Percentiles rank a stretch among this genome's conserved stretches.
phyloP scores from a whole-genome alignment of 2,888 invertebrate species.

The Acheta domesticus region DNA sequence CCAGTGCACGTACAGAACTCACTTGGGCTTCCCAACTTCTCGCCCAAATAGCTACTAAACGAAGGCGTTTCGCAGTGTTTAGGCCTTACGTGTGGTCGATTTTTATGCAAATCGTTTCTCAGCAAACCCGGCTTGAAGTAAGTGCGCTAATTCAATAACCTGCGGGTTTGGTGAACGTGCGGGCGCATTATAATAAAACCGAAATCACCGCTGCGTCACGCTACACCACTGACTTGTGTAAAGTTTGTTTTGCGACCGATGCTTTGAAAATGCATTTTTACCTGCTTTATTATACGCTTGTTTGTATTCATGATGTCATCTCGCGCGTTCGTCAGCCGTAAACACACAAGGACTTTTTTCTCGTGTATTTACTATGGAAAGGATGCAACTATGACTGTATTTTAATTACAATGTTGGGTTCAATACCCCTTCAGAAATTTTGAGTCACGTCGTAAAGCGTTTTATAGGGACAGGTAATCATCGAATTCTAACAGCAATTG shows the following conservation, averaged over 20 bases:
- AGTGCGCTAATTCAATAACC: conserved; percentile 1
- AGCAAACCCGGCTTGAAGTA: background rate
- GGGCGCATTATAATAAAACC: background rate
- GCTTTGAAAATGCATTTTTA: background rate
- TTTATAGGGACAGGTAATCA: too few relatives aligned
- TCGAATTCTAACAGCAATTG: too few relatives aligned
- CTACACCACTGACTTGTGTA: background rate
- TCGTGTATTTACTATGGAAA: too few relatives aligned
- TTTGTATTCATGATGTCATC: too few relatives aligned
- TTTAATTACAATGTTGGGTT: too few relatives aligned
- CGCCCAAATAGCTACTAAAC: background rate
- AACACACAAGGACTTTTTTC: too few relatives aligned
- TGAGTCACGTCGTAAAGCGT: too few relatives aligned
- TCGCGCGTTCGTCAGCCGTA: too few relatives aligned
- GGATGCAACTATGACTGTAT: too few relatives aligned
- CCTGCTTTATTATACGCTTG: background rate
- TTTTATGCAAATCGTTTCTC: background rate
- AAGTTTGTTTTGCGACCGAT: background rate
- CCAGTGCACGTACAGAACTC: background rate
- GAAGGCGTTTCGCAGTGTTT: background rate
- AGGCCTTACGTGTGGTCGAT: background rate
- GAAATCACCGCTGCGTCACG: background rate
- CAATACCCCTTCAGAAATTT: too few relatives aligned
- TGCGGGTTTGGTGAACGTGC: conserved; percentile 3
- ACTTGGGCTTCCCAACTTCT: background rate